phyloP scores from a whole-genome alignment of 2,888 invertebrate genomes.

The Hoplodrina blanda region DNA sequence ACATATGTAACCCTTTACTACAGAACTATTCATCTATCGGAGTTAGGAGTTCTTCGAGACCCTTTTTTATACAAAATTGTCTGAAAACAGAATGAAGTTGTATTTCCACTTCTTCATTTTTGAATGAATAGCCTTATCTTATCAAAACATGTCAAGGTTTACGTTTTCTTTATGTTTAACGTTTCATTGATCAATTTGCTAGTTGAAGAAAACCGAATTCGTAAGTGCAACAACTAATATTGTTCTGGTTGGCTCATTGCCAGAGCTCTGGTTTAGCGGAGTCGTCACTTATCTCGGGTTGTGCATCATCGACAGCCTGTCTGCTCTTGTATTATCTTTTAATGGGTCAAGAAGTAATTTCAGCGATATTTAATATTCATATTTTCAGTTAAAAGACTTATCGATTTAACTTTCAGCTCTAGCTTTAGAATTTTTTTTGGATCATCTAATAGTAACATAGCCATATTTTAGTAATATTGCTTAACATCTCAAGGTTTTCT shows the following conservation, averaged over 20 bases:
- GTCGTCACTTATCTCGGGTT: slow-evolving; percentile 20
- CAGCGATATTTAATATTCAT: not conserved
- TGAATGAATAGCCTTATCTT: slow-evolving; percentile 37
- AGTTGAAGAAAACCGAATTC: slow-evolving; percentile 2
- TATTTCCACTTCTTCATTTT: slow-evolving; percentile 5
- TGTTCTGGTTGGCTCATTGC: slow-evolving; percentile 17
- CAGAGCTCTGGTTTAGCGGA: slow-evolving; percentile 12
- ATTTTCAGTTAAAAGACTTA: not conserved
- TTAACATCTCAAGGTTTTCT: not conserved
- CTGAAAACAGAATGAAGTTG: not conserved
- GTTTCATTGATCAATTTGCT: slow-evolving; percentile 45
- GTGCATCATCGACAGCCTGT: slow-evolving; percentile 28
- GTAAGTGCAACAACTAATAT: slow-evolving; percentile 15
- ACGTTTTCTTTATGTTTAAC: slow-evolving; percentile 18
- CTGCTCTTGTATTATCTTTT: slow-evolving; percentile 15
- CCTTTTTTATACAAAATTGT: not conserved
- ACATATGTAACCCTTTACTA: slow-evolving; percentile 6
- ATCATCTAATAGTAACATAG: not conserved
- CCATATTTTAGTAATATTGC: not conserved
- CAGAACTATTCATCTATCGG: not conserved
- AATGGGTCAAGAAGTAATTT: slow-evolving; percentile 4
- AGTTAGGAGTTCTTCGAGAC: not conserved
- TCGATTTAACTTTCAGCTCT: not conserved
- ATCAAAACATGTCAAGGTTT: slow-evolving; percentile 50
- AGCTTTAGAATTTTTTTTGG: not conserved